These are phyloP conservation scores for Eumacrocentrus americanus DNA, from an alignment of 2,888 invertebrate species.

Conservation along the genomic window DNA sequence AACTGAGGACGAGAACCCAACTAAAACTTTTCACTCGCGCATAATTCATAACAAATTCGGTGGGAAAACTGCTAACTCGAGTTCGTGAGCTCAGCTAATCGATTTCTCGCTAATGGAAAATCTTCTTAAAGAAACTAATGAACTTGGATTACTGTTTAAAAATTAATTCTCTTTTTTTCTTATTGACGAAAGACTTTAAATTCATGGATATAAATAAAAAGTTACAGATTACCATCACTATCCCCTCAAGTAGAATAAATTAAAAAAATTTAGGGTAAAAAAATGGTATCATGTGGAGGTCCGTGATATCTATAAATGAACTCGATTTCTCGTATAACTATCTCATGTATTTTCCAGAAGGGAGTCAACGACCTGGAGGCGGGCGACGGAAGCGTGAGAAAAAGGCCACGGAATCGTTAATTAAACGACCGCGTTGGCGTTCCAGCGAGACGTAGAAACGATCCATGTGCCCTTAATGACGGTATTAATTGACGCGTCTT, in stretches of 20 bases:
- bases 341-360: background rate
- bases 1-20: constrained; percentile 19
- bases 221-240: no score
- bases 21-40: constrained; percentile 33
- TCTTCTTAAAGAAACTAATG: constrained; percentile 3
- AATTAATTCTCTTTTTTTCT: background rate
- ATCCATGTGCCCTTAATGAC: constrained; percentile 23
- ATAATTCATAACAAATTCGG: constrained; percentile 36
- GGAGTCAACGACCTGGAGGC: constrained; percentile 18
- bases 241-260: no score
- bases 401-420: constrained; percentile 22
- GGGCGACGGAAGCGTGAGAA: constrained; percentile 15
- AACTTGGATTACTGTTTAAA: no score
- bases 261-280: no score
- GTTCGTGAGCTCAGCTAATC: constrained; percentile 5
- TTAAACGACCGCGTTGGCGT: constrained; percentile 19
- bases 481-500: constrained; percentile 22
- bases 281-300: no score
- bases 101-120: constrained; percentile 20
- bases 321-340: no score
- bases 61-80: constrained; percentile 19
- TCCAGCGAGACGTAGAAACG: constrained; percentile 10
- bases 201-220: background rate
- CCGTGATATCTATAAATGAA: no score
- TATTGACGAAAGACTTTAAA: background rate